Percentiles rank a stretch among this genome's conserved stretches.
These are phyloP conservation scores for Cerastoderma edule DNA, from an alignment of 2,888 invertebrate species.

Conservation along the genomic window DNA sequence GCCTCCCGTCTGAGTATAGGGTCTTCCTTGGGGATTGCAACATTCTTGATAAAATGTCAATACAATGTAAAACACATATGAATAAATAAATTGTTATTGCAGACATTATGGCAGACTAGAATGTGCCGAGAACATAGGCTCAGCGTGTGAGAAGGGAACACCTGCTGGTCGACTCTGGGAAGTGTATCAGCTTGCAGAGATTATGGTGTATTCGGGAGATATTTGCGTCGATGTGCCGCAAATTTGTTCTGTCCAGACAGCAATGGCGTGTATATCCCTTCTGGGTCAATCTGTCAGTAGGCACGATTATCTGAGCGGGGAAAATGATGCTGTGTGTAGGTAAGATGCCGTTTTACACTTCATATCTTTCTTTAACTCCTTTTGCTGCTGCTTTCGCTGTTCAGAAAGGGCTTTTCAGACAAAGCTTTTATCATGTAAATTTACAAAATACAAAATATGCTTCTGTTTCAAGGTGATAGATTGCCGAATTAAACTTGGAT, in stretches of 20 bases:
- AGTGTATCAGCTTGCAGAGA: conserved; percentile 28
- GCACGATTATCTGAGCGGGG: conserved; percentile 26
- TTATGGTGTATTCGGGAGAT: conserved; percentile 25
- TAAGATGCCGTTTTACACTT: too few relatives aligned
- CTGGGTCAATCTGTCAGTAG: conserved; percentile 33
- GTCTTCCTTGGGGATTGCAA: too few relatives aligned
- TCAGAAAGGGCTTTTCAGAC: too few relatives aligned
- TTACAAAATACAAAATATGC: too few relatives aligned
- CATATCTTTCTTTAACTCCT: too few relatives aligned
- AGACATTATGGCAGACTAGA: conserved; percentile 29
- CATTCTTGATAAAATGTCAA: too few relatives aligned
- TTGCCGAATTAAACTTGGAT: too few relatives aligned
- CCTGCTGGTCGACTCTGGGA: conserved; percentile 20
- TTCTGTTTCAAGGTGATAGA: too few relatives aligned
- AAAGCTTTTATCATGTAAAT: too few relatives aligned
- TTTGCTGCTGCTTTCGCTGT: too few relatives aligned
- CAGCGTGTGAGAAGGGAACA: conserved; percentile 16
- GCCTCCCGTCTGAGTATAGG: too few relatives aligned
- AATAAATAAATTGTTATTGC: conserved; percentile 3
- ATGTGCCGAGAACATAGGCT: conserved; percentile 18
- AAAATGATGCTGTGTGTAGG: conserved; percentile 34
- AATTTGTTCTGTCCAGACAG: conserved; percentile 34
- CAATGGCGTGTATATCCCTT: conserved; percentile 33
- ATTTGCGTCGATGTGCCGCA: conserved; percentile 27
- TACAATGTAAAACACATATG: too few relatives aligned